These are phyloP conservation scores for Rhingia rostrata DNA, from an alignment of 2,888 invertebrate species.

Conservation along the genomic window DNA sequence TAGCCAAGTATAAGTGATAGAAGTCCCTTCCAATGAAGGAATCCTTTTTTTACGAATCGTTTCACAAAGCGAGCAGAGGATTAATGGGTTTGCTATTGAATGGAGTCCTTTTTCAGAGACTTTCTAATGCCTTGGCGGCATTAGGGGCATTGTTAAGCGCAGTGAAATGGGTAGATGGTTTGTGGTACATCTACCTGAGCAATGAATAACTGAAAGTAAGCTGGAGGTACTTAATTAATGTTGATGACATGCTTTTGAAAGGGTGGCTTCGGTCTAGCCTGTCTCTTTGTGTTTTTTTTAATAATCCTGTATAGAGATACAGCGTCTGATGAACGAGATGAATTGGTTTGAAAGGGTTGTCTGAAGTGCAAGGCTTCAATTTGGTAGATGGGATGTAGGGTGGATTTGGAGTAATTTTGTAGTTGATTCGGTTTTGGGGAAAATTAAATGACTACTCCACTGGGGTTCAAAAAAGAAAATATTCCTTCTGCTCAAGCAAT, in stretches of 20 bases:
- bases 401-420: no score
- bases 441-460: no score
- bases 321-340: no score
- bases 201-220: slow-evolving; percentile 25
- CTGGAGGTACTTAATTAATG: slow-evolving; percentile 46
- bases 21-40: slow-evolving; percentile 37
- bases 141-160: slow-evolving; percentile 37
- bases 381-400: no score
- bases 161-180: slow-evolving; percentile 29
- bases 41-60: slow-evolving; percentile 44
- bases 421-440: no score
- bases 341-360: no score
- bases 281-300: no score
- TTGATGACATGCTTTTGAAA: slow-evolving; percentile 26
- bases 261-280: no score
- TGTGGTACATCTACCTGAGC: slow-evolving; percentile 13
- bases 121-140: slow-evolving; percentile 31
- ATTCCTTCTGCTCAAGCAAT: no score
- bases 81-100: slow-evolving; percentile 30
- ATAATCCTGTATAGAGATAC: no score
- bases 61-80: slow-evolving; percentile 57
- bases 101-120: slow-evolving; percentile 6
- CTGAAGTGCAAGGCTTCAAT: no score
- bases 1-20: neutral
- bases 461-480: no score